phyloP scores from a whole-genome alignment of 2,113 vertebrate species.

The Ceyx melanurus region DNA sequence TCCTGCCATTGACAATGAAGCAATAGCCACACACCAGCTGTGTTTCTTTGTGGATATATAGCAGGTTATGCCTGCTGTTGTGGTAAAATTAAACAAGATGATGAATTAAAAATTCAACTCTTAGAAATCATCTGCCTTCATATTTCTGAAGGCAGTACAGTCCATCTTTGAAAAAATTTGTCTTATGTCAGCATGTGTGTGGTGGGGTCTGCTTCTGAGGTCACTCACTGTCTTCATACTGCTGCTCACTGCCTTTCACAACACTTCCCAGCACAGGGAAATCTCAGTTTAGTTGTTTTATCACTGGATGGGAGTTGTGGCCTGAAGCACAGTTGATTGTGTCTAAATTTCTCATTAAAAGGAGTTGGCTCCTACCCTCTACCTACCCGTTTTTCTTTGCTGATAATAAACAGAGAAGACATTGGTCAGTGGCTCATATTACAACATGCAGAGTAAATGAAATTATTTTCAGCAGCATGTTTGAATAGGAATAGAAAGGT shows the following conservation, averaged over 20 bases:
- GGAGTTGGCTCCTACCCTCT: background rate
- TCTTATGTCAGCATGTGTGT: background rate
- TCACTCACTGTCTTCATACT: background rate
- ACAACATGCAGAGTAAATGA: background rate
- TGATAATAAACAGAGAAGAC: background rate
- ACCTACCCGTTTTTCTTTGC: background rate
- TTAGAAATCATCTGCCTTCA: rapidly evolving
- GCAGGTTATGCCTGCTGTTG: background rate
- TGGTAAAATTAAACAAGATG: background rate
- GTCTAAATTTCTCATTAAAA: background rate
- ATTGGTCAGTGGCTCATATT: background rate
- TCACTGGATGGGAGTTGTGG: background rate
- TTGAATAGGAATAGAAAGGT: background rate
- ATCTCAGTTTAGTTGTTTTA: background rate
- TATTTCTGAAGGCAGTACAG: background rate
- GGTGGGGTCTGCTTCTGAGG: rapidly evolving
- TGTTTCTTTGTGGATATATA: background rate
- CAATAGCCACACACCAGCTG: background rate
- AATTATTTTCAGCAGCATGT: background rate
- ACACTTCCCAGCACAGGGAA: background rate
- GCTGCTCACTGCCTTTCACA: rapidly evolving
- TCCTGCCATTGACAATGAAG: rapidly evolving
- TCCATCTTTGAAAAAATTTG: background rate
- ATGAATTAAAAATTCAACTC: background rate
- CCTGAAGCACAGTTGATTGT: background rate